Evolutionary conservation across 2,797 vertebrate genomes (phyloP).

Genomic region (Siniperca scherzeri): DNA sequence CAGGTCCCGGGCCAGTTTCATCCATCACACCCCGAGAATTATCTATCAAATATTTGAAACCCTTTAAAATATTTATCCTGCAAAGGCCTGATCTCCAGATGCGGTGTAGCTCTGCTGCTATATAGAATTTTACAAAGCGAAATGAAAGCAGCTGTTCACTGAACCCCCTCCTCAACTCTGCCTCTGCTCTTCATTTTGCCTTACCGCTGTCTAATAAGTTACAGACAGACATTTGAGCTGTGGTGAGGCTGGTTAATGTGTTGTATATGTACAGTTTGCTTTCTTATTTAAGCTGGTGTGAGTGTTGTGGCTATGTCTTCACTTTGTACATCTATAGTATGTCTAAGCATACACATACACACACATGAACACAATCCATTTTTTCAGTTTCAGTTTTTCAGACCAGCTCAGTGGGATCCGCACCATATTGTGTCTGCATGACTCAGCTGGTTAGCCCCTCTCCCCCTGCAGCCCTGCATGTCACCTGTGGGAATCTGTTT

Average conservation of each 20-base stretch:
- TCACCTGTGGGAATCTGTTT: conserved; percentile 53
- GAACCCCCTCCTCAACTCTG: conserved; percentile 41
- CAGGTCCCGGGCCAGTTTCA: conserved; percentile 48
- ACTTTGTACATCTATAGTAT: conserved; percentile 51
- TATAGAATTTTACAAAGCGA: conserved; percentile 52
- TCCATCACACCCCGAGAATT: conserved; percentile 63
- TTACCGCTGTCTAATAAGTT: conserved; percentile 68
- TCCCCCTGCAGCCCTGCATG: conserved; percentile 26
- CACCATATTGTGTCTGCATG: conserved; percentile 46
- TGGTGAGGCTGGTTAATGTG: conserved; percentile 58
- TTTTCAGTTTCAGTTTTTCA: conserved; percentile 12
- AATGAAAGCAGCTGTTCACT: conserved; percentile 76
- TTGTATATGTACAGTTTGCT: conserved; percentile 65
- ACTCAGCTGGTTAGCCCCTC: conserved; percentile 46
- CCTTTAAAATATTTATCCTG: conserved; percentile 69
- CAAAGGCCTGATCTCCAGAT: conserved; percentile 66
- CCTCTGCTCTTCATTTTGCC: conserved; percentile 68
- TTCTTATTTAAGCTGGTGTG: conserved; percentile 52
- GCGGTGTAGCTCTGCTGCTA: conserved; percentile 24
- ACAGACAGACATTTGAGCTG: conserved; percentile 68
- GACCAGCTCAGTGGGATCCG: conserved; percentile 18
- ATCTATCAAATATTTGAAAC: conserved; percentile 71
- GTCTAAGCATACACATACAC: conserved; percentile 24
- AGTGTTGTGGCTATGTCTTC: conserved; percentile 54
- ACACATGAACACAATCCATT: conserved; percentile 30